Percentiles rank a stretch among this genome's conserved stretches.
These are phyloP conservation scores for Tychaedon coryphoeus DNA, from an alignment of 2,113 vertebrate species.

Conservation along the genomic window DNA sequence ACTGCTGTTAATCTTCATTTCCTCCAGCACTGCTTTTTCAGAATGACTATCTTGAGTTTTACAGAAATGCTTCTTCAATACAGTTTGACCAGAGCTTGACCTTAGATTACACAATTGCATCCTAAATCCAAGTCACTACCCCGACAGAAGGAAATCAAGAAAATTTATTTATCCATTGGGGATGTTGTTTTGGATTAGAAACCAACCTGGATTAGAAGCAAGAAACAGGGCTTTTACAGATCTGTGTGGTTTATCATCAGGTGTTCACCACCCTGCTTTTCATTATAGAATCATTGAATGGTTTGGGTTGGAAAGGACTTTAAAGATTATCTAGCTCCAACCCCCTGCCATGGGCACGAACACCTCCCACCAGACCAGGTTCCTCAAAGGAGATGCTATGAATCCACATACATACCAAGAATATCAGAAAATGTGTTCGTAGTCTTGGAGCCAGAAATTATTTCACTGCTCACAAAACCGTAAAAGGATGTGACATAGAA, in stretches of 20 bases:
- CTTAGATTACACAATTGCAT: neutral
- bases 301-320: neutral
- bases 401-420: neutral
- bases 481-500: neutral
- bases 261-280: neutral
- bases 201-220: neutral
- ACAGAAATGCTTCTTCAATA: neutral
- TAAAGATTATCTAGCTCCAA: neutral
- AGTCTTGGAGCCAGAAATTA: neutral
- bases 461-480: neutral
- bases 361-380: neutral
- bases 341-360: neutral
- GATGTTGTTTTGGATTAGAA: neutral
- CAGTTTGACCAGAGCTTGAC: neutral
- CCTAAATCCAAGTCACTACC: neutral
- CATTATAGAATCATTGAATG: neutral
- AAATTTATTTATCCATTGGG: neutral
- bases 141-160: neutral
- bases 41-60: neutral
- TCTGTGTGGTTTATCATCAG: neutral
- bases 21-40: neutral
- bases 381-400: neutral
- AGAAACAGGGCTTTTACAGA: neutral
- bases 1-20: neutral
- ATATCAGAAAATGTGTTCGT: neutral